These are phyloP conservation scores for Stratiomys singularior DNA, from an alignment of 2,888 invertebrate genomes.

Conservation along the genomic window DNA sequence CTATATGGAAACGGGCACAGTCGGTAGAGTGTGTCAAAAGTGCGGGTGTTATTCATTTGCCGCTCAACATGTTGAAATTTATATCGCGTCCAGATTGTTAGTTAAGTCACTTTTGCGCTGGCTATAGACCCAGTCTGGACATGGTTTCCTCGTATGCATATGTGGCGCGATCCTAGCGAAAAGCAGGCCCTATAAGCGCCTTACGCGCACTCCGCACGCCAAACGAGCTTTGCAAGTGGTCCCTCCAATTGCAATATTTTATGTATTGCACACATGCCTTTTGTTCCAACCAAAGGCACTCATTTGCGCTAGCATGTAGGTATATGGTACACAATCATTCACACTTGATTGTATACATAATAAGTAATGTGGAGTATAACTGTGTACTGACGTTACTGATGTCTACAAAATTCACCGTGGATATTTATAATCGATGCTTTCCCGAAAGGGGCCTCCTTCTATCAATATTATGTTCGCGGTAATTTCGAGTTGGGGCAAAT, in stretches of 20 bases:
- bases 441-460: conserved; percentile 22
- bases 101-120: conserved; percentile 27
- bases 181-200: background rate
- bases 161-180: background rate
- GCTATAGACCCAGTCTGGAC: conserved; percentile 5
- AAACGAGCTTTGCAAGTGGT: background rate
- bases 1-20: background rate
- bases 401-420: background rate
- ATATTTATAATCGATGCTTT: conserved; percentile 17
- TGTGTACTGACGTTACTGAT: background rate
- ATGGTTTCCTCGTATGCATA: background rate
- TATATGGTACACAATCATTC: conserved; percentile 24
- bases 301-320: background rate
- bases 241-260: background rate
- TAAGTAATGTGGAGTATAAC: background rate
- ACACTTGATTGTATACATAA: conserved; percentile 25
- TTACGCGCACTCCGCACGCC: background rate
- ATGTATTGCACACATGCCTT: background rate
- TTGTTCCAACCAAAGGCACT: background rate
- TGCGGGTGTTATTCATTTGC: conserved; percentile 42
- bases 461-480: conserved; percentile 31
- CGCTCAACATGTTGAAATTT: conserved; percentile 34
- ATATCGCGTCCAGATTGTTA: conserved; percentile 29
- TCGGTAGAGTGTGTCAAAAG: conserved; percentile 20
- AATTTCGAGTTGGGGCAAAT: conserved; percentile 30